Base-by-base conservation (phyloP, 1,140 invertebrate species). In the Lasaia peninsularis region DNA sequence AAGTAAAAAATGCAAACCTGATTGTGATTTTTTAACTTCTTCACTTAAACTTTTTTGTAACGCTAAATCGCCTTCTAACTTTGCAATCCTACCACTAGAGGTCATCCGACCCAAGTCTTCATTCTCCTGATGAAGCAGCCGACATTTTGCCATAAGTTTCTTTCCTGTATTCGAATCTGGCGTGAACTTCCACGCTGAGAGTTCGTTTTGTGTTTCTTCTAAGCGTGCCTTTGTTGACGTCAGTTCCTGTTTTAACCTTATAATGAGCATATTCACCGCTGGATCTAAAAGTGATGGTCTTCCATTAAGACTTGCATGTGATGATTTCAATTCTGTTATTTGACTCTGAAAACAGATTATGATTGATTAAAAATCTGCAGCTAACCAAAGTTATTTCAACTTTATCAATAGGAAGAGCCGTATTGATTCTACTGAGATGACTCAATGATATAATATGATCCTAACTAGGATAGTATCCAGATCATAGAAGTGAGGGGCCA, bases 161-260 rank as follows among this genome's bases (percentile, higher is more conserved):
- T 99, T 99, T 14, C 98, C 98, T 33, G 97, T 99, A 91, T 98
- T 97, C 62, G 97, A 98, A 89, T 99, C 98, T 28, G 98, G 97
- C 14, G 98, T 99, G 81, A 99, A 99, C 89, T 99, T 99, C 98
- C 98, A 99, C 1, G 98, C 98, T 60, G 95, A 96, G 20, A 99
- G 90, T 92, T 99, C 98, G 90, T 98, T 98, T 90, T 99, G 98
- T 20, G 97, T 98, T 90, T 99, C 97, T 88, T 99, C 97, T 57
- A 98, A 91, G 88, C 96, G 96, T 35, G 96, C 94, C 89, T 96
- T 97, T 8, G 96, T 95, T 35, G 94, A 93, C 56, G 96, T 94
- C 58, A 99, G 89, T 89, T 99, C 98, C 85, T 97, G 95, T 65
- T 96, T 94, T 80, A 99, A 92, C 83, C 94, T 94, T 85, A 98